Evolutionary conservation across 2,113 vertebrate genomes (phyloP).

Genomic region (Sarotherodon lohbergeri): DNA sequence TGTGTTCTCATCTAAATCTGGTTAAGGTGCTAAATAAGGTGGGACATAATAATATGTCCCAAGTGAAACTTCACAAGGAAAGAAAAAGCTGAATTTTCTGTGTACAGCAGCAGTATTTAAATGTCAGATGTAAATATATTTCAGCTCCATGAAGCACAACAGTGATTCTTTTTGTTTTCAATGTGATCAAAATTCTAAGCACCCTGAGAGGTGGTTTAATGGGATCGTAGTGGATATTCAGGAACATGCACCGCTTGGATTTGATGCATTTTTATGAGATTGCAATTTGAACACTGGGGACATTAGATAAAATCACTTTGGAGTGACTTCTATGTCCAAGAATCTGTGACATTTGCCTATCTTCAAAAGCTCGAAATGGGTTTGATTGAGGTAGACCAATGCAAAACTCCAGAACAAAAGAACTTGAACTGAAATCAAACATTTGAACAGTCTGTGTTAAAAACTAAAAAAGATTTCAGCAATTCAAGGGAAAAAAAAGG

Average conservation of each 20-base stretch:
- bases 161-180: not conserved
- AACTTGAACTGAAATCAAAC: not conserved
- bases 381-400: not conserved
- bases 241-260: not conserved
- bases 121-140: not conserved
- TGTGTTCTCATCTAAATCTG: not conserved
- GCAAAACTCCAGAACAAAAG: not conserved
- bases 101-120: not conserved
- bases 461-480: not conserved
- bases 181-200: not conserved
- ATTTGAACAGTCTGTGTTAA: not conserved
- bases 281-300: not conserved
- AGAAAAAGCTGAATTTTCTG: not conserved
- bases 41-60: not conserved
- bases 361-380: not conserved
- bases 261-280: not conserved
- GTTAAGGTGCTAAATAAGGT: not conserved
- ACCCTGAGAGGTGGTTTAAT: not conserved
- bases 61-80: not conserved
- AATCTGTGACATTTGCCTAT: not conserved
- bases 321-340: not conserved
- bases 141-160: not conserved
- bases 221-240: not conserved
- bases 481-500: accelerated
- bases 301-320: not conserved